A percentile compares a stretch with the other conserved stretches of the same genome.
phyloP scores from a whole-genome alignment of 2,888 invertebrate genomes.

The Noctua janthina region DNA sequence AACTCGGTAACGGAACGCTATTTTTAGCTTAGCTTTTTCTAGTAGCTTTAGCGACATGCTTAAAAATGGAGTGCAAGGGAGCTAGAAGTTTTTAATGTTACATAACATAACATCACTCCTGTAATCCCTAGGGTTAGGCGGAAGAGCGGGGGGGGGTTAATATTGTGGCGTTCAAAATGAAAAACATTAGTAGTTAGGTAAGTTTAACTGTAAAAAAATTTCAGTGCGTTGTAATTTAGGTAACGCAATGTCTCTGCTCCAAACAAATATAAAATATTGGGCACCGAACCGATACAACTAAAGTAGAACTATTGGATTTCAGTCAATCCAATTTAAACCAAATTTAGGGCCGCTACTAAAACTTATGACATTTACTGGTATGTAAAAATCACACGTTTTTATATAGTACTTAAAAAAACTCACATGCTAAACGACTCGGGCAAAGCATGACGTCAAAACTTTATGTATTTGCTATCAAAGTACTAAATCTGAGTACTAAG shows the following conservation, averaged over 20 bases:
- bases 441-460: constrained; percentile 35
- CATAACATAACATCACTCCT: too few species aligned
- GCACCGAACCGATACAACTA: not conserved
- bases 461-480: constrained; percentile 44
- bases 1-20: not conserved
- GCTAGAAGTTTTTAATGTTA: not conserved
- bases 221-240: not conserved
- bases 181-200: not conserved
- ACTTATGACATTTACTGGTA: constrained; percentile 4
- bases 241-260: not conserved
- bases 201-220: not conserved
- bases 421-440: constrained; percentile 1
- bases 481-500: constrained; percentile 50
- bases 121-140: not conserved
- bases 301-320: not conserved
- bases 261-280: not conserved
- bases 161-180: not conserved
- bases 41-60: not conserved
- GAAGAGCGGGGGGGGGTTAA: too few species aligned
- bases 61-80: not conserved
- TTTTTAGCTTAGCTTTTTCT: not conserved
- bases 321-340: constrained; percentile 4
- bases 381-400: constrained; percentile 40
- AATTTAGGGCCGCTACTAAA: not conserved
- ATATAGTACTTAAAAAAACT: not conserved